Conservation (phyloP, 1,140 invertebrate genomes). For the Aphaenogaster floridana region DNA sequence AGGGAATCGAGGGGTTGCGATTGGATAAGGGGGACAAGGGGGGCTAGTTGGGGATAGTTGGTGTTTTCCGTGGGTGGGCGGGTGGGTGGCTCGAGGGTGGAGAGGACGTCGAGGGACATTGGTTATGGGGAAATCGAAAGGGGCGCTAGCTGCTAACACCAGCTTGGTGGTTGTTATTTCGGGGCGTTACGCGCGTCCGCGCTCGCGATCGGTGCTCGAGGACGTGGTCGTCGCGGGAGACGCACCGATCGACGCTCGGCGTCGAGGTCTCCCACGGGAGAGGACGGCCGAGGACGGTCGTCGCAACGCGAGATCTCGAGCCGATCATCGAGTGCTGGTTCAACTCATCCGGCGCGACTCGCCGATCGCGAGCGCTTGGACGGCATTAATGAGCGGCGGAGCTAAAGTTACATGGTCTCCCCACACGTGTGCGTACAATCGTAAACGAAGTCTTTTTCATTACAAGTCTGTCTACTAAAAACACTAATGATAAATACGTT, state of each 20-base stretch:
- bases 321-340: constrained; percentile 37
- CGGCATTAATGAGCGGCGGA: constrained; percentile 84
- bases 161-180: constrained; percentile 74
- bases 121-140: constrained; percentile 77
- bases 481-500: constrained; percentile 85
- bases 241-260: constrained; percentile 58
- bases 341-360: constrained; percentile 35
- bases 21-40: constrained; percentile 59
- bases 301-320: background rate
- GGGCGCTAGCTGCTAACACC: constrained; percentile 82
- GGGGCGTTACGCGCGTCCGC: constrained; percentile 73
- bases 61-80: constrained; percentile 43
- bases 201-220: constrained; percentile 68
- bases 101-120: constrained; percentile 73
- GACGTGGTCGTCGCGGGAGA: constrained; percentile 15
- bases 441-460: constrained; percentile 85
- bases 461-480: constrained; percentile 85
- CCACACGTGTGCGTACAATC: constrained; percentile 87
- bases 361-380: constrained; percentile 64
- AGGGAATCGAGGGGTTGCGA: constrained; percentile 82
- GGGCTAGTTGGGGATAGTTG: constrained; percentile 29
- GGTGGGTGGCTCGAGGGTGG: constrained; percentile 52
- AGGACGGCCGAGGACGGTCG: background rate
- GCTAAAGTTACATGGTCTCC: constrained; percentile 87
- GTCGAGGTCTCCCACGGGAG: constrained; percentile 1